phyloP scores from a whole-genome alignment of 2,113 vertebrate species.

The Takifugu bimaculatus region DNA sequence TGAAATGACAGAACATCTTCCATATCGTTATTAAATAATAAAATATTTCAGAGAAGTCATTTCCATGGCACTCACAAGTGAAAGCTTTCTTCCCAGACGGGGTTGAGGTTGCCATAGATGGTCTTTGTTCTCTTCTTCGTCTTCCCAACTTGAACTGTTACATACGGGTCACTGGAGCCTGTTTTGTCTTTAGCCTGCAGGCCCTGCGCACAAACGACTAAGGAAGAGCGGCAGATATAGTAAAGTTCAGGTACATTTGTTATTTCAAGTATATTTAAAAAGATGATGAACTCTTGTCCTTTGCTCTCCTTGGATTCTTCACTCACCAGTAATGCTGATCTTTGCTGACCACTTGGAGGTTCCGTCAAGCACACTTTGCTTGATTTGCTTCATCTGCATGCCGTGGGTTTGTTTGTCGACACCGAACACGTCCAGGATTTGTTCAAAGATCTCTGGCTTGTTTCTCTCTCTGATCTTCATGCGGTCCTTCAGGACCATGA shows the following conservation, averaged over 20 bases:
- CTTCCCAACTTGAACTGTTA: constrained; percentile 97
- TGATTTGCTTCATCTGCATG: constrained; percentile 94
- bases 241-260: not conserved
- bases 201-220: constrained; percentile 94
- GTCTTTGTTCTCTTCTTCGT: constrained; percentile 98
- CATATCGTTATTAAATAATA: not conserved
- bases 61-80: constrained; percentile 84
- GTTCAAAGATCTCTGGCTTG: constrained; percentile 97
- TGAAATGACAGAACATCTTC: too few species aligned
- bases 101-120: constrained; percentile 97
- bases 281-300: not conserved
- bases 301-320: not conserved
- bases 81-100: constrained; percentile 97
- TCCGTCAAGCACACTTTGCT: constrained; percentile 94
- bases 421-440: constrained; percentile 93
- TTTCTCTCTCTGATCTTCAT: constrained; percentile 99
- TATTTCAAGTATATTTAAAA: not conserved
- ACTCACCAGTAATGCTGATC: constrained; percentile 93
- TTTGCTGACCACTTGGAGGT: constrained; percentile 98
- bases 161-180: constrained; percentile 94
- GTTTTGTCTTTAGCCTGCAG: constrained; percentile 98
- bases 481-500: constrained; percentile 97
- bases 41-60: not conserved
- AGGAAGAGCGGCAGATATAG: constrained; percentile 2
- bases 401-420: constrained; percentile 83